Conservation (phyloP, 2,888 invertebrate genomes). For the Diarsia dahlii region DNA sequence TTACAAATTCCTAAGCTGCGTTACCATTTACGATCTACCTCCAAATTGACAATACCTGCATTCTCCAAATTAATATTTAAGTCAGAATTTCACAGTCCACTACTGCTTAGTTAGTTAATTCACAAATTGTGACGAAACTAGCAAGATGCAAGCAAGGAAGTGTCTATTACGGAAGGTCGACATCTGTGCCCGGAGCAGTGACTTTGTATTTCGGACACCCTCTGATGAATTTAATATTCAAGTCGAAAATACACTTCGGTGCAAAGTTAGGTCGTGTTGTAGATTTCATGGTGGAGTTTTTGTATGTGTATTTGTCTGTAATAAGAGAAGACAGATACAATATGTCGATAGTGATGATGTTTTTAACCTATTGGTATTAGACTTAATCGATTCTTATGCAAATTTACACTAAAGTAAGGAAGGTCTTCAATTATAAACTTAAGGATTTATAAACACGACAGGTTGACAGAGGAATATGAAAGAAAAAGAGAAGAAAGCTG, state of each 20-base stretch:
- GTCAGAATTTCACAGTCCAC: slow-evolving; percentile 27
- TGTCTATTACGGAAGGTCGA: slow-evolving; percentile 59
- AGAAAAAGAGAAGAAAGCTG: no score
- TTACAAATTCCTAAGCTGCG: not conserved
- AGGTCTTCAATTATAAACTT: not conserved
- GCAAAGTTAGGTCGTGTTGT: slow-evolving; percentile 12
- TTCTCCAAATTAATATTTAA: slow-evolving; percentile 38
- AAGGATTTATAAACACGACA: no score
- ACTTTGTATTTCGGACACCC: slow-evolving; percentile 45
- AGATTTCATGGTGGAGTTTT: not conserved
- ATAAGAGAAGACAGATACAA: not conserved
- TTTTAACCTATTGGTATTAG: not conserved
- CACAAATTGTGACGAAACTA: slow-evolving; percentile 44
- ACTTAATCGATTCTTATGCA: not conserved
- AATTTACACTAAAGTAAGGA: not conserved
- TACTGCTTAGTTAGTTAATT: slow-evolving; percentile 40
- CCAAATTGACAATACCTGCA: not conserved
- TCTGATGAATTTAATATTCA: slow-evolving; percentile 61
- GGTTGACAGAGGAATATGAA: no score
- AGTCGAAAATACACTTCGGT: slow-evolving; percentile 44
- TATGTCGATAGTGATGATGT: not conserved
- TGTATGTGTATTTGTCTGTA: not conserved
- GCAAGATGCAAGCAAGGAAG: slow-evolving; percentile 58
- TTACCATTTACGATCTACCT: not conserved
- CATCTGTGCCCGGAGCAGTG: slow-evolving; percentile 52